Conservation (phyloP, 2,888 invertebrate genomes). For the Yponomeuta malinellus region DNA sequence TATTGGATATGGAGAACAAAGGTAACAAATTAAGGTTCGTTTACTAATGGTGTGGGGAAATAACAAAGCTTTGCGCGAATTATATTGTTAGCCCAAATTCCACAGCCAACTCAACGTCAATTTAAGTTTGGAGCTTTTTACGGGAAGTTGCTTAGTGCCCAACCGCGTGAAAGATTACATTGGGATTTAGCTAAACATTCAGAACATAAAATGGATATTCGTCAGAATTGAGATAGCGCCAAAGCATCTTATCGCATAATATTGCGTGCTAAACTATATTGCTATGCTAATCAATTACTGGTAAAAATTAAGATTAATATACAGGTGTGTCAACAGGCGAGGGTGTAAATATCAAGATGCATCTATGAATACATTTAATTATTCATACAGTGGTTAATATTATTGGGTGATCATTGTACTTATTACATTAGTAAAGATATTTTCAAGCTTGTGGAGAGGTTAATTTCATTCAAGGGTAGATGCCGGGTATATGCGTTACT, state of each 20-base stretch:
- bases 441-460: neutral
- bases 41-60: no score
- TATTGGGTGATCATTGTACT: neutral
- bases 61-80: no score
- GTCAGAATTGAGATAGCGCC: neutral
- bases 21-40: no score
- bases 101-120: no score
- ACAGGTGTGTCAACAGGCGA: neutral
- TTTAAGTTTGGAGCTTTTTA: no score
- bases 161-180: no score
- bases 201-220: no score
- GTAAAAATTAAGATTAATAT: neutral
- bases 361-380: neutral
- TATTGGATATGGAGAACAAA: no score
- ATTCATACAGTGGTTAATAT: neutral
- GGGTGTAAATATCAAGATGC: neutral
- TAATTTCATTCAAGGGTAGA: neutral
- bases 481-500: neutral
- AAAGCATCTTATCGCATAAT: neutral
- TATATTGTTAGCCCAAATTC: no score
- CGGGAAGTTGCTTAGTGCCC: no score
- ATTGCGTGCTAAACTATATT: neutral
- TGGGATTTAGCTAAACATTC: no score
- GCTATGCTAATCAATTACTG: neutral
- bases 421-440: neutral